phyloP scores from a whole-genome alignment of 2,113 vertebrate species.

The Urocitellus parryii region DNA sequence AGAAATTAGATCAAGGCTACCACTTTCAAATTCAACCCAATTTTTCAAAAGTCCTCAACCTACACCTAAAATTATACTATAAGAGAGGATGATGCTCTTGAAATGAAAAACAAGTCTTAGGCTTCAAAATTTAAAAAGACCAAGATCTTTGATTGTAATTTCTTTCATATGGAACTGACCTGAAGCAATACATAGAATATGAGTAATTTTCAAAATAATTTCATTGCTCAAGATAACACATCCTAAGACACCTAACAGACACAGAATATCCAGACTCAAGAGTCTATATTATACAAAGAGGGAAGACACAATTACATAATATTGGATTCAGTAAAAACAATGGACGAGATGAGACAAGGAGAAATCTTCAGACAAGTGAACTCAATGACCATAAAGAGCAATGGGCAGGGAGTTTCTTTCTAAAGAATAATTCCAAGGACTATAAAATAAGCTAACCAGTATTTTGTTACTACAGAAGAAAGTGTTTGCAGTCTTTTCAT shows the following conservation, averaged over 20 bases:
- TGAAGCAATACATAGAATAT: neutral
- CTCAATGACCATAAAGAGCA: neutral
- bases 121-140: neutral
- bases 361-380: neutral
- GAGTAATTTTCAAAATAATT: neutral
- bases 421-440: neutral
- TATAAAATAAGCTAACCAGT: neutral
- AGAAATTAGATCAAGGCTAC: neutral
- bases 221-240: neutral
- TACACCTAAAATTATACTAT: neutral
- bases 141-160: neutral
- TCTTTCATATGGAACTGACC: neutral
- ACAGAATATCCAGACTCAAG: neutral
- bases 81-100: neutral
- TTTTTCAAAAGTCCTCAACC: neutral
- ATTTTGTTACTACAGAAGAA: neutral
- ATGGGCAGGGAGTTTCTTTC: neutral
- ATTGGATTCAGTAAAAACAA: neutral
- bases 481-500: neutral
- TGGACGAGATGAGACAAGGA: neutral
- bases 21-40: neutral
- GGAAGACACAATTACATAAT: neutral
- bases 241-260: neutral
- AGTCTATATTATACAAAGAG: neutral
- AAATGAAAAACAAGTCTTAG: neutral